Conservation (phyloP, 2,113 vertebrate species). For the Sclerurus mexicanus region DNA sequence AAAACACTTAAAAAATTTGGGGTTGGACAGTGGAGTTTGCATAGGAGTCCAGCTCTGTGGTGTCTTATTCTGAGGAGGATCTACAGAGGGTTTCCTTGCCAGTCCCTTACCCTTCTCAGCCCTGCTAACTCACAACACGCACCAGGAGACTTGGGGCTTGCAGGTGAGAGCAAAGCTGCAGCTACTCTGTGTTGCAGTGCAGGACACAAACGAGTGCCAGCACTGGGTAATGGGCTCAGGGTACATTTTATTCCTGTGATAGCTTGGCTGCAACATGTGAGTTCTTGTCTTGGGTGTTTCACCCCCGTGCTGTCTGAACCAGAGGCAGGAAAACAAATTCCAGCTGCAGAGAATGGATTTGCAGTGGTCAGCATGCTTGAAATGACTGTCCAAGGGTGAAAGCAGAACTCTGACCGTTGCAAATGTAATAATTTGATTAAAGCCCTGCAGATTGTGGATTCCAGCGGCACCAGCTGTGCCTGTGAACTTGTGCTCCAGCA, state of each 20-base stretch:
- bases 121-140: not conserved
- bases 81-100: not conserved
- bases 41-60: not conserved
- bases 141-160: not conserved
- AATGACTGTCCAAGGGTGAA: not conserved
- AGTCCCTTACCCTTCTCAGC: not conserved
- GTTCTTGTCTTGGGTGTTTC: not conserved
- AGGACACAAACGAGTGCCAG: fast-evolving
- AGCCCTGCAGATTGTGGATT: not conserved
- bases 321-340: not conserved
- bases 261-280: fast-evolving
- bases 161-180: not conserved
- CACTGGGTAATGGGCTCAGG: not conserved
- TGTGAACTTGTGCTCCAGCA: not conserved
- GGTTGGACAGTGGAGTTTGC: not conserved
- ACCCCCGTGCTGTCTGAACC: not conserved
- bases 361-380: not conserved
- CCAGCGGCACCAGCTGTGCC: not conserved
- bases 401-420: not conserved
- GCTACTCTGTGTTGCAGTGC: fast-evolving
- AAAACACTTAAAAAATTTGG: not conserved
- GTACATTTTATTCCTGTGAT: not conserved
- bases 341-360: not conserved
- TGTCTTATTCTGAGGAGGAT: not conserved
- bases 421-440: not conserved